Percentiles rank a stretch among this genome's conserved stretches.
phyloP scores from a whole-genome alignment of 2,888 invertebrate species.

The Apantesis nais region DNA sequence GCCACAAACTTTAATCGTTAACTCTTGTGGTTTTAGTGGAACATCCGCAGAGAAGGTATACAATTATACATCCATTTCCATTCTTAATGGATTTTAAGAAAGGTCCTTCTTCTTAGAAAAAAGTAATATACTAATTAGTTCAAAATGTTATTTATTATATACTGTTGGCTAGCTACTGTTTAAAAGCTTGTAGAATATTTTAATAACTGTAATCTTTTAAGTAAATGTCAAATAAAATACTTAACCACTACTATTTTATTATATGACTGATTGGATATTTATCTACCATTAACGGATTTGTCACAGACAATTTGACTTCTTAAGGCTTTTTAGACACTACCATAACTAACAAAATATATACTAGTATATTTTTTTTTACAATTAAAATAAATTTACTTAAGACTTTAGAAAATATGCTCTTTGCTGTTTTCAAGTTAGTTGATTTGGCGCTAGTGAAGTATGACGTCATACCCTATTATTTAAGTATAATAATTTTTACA shows the following conservation, averaged over 20 bases:
- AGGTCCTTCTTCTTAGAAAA: no score
- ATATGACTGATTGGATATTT: background rate
- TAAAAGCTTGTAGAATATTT: background rate
- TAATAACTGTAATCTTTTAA: slow-evolving; percentile 2
- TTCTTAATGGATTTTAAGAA: background rate
- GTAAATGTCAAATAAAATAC: background rate
- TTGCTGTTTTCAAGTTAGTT: no score
- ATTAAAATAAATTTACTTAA: no score
- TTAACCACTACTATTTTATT: background rate
- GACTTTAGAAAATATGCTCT: no score
- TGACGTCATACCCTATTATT: no score
- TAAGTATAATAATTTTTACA: no score
- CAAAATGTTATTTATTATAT: no score
- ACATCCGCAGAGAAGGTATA: slow-evolving; percentile 79
- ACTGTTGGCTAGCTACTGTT: background rate
- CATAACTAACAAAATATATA: background rate
- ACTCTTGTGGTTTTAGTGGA: slow-evolving; percentile 83
- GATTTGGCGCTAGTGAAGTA: no score
- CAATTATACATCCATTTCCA: background rate
- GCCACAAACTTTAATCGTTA: slow-evolving; percentile 83
- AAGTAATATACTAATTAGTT: no score
- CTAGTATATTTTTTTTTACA: background rate
- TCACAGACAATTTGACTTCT: no score
- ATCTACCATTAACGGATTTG: background rate
- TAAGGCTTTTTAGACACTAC: background rate